Evolutionary conservation across 2,113 vertebrate genomes (phyloP).

Genomic region (Micromys minutus): DNA sequence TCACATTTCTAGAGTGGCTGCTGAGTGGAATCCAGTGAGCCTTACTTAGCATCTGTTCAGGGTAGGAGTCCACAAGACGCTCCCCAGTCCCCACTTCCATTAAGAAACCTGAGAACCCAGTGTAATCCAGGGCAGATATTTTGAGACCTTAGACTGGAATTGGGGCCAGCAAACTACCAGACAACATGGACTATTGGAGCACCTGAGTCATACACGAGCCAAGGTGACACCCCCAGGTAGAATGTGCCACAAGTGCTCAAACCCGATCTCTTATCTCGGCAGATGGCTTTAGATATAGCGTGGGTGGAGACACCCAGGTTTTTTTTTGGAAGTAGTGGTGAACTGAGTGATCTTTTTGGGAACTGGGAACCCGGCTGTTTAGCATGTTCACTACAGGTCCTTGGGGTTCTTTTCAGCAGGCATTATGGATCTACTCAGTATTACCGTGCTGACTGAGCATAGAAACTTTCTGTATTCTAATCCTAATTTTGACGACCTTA

Average conservation of each 20-base stretch:
- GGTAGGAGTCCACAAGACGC: background rate
- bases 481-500: background rate
- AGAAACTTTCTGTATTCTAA: background rate
- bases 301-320: background rate
- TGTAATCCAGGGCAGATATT: background rate
- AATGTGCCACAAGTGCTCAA: background rate
- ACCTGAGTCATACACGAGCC: background rate
- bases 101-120: background rate
- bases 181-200: background rate
- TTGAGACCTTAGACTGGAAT: background rate
- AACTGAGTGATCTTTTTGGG: background rate
- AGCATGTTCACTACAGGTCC: background rate
- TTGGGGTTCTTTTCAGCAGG: background rate
- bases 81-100: rapidly evolving
- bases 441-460: background rate
- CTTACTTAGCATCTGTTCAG: background rate
- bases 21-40: background rate
- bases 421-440: background rate
- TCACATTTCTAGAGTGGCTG: background rate
- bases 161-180: background rate
- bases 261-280: background rate
- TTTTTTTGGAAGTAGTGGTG: background rate
- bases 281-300: background rate
- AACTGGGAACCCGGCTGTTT: background rate
- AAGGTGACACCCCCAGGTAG: background rate